Evolutionary conservation across 2,113 vertebrate genomes (phyloP), one percentile per base, ranked within the genome.

Genomic region (Oriolus oriolus): DNA sequence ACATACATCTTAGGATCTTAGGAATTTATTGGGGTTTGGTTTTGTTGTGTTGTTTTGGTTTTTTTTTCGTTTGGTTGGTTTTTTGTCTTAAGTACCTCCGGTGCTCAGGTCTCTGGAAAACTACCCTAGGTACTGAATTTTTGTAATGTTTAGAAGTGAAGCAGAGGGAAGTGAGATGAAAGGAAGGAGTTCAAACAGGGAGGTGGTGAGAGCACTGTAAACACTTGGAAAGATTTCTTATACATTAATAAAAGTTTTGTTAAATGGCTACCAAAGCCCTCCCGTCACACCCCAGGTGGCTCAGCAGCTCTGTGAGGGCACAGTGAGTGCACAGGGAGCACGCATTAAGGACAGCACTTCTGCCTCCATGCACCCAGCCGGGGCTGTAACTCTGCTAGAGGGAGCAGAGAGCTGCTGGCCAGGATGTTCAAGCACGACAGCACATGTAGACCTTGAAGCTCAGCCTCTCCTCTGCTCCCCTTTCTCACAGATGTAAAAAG

Each of bases 341-440:
- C 2, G 14, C 61, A 9, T 10, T 24, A 7, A 12, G 44, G 35
- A n/a, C 1, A 2, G 27, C 49, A 10, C 16, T 68, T 52, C 47
- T 60, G 41, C 31, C 60, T 41, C 2, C 3, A 0, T 0, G 3
- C 53, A 49, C 24, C 35, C 57, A 47, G 42, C 9, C 0, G 0
- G 20, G 66, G 42, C 45, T 37, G 21, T 2, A 5, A 18, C 31
- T 45, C 33, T 49, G 52, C 86, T 60, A 45, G 6, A 60, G 78
- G 70, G 28, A 26, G 12, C 53, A 39, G 28, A 12, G 42, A 47
- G 80, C 19, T 66, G 80, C 28, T 56, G 80, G 27, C 65, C 44
- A 33, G 35, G 19, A 27, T 0, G 1, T 7, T 84, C 52, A 47
- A 52, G 66, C 28, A 59, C 1, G 2, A 37, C 28, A 76, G 31